Evolutionary conservation across 2,888 invertebrate species (phyloP).

Genomic region (Lydus trimaculatus): DNA sequence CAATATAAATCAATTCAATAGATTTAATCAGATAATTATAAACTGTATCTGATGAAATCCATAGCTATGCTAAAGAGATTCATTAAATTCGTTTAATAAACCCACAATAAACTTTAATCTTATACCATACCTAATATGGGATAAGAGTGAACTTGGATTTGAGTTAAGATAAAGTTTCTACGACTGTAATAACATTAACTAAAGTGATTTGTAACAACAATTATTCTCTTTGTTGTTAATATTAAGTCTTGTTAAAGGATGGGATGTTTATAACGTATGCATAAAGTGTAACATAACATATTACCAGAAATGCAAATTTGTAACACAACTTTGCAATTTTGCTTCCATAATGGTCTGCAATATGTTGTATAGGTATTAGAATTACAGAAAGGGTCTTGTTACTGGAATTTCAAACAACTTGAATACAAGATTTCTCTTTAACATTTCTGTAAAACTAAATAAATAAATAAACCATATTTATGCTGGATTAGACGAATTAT

Average conservation of each 20-base stretch:
- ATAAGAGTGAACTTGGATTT: neutral
- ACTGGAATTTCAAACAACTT: neutral
- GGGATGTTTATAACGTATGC: neutral
- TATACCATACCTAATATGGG: too few relatives aligned
- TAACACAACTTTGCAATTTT: neutral
- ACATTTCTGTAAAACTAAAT: neutral
- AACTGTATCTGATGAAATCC: neutral
- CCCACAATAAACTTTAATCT: neutral
- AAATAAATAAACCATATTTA: too few relatives aligned
- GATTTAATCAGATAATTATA: neutral
- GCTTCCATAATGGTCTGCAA: neutral
- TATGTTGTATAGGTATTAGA: neutral
- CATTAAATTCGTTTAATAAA: neutral
- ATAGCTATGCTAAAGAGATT: neutral
- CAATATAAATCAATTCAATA: too few relatives aligned
- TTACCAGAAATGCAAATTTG: slow-evolving; percentile 1
- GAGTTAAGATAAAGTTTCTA: slow-evolving; percentile 7
- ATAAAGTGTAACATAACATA: slow-evolving; percentile 1
- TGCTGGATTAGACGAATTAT: too few relatives aligned
- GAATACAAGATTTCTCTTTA: neutral
- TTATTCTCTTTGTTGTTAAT: neutral
- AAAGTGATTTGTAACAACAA: slow-evolving; percentile 3
- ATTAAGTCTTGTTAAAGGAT: neutral
- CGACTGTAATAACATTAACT: neutral
- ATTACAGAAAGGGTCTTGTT: neutral